Base-by-base conservation (phyloP, 2,797 vertebrate species). In the Trachurus trachurus region DNA sequence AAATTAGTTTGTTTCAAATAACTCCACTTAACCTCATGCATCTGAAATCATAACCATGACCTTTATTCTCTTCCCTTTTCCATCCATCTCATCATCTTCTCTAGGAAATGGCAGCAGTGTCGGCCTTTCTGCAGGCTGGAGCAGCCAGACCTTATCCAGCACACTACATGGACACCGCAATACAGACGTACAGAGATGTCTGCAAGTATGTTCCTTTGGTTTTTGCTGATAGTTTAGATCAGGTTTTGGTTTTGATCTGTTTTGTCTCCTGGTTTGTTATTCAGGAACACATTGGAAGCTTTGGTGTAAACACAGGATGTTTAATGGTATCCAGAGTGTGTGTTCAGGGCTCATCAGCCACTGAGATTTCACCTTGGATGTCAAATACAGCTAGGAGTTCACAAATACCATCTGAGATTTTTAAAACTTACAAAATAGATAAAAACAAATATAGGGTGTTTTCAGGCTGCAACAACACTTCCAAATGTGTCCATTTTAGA, bases 151-250 rank as follows among this genome's bases (percentile, higher is more conserved):
- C 97, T 0, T 99, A 99, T 74, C 98, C 98, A 66, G 96, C 97
- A 42, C 98, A 99, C 92, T 99, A 99, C 79, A 99, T 99, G 98
- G 98, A 99, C 83, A 99, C 97, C 0, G 98, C 98, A 19, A 96
- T 99, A 87, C 98, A 99, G 93, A 99, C 97, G 0, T 99, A 99
- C 75, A 95, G 96, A 82, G 98, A 99, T 69, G 96, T 97, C 83
- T 99, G 98, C 98, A 99, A 97, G 98, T 99, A 96, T 31, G 97
- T 44, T 8, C 34, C 34, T 42, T 42, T 67, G 6, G 34, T 26
- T 22, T 63, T 31, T 37, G 64, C 17, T 58, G 19, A 19, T 47
- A 34, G 31, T 5, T 37, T 8, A 37, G 8, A 8, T 37, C 34
- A 37, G 34, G 34, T 37, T 37, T 37, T 37, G 34, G 34, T 37